Conservation (phyloP, 2,888 invertebrate species). For the Diachrysia chrysitis region DNA sequence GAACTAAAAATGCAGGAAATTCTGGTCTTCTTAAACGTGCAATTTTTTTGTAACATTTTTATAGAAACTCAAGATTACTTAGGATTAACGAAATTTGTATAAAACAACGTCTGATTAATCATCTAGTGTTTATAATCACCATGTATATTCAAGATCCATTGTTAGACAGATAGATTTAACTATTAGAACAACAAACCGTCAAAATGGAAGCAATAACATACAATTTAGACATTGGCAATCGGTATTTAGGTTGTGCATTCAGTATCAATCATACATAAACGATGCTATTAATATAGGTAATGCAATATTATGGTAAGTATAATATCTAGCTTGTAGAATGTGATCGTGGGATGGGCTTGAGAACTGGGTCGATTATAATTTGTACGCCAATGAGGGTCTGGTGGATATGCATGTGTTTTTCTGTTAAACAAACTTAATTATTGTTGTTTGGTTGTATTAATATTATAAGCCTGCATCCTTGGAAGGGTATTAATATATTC, state of each 20-base stretch:
- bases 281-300: constrained; percentile 46
- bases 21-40: too few species aligned
- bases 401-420: neutral
- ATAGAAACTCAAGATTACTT: too few species aligned
- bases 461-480: neutral
- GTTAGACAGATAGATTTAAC: too few species aligned
- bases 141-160: too few species aligned
- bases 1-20: too few species aligned
- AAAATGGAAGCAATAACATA: constrained; percentile 10
- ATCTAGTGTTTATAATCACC: too few species aligned
- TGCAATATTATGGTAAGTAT: constrained; percentile 30
- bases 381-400: constrained; percentile 30
- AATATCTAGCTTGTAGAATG: constrained; percentile 59
- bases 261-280: constrained; percentile 46
- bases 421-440: neutral
- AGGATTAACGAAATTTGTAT: too few species aligned
- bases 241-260: constrained; percentile 25
- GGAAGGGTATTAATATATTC: too few species aligned
- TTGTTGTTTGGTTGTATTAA: neutral
- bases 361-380: constrained; percentile 66
- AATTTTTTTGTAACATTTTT: too few species aligned
- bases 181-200: neutral
- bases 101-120: too few species aligned
- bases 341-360: constrained; percentile 71
- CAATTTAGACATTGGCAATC: constrained; percentile 7